Percentiles rank a stretch among this genome's conserved stretches.
Conservation (phyloP, 2,113 vertebrate genomes). For the chimpanzee (Pan troglodytes) region NHGRI_mPanTro3-v2.1_pri NC_072409.2:40514001-40514500, state of each 20-base stretch:
- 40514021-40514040: conserved; percentile 94
- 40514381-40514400: conserved; percentile 30
- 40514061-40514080: conserved; percentile 52
- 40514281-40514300: conserved; percentile 17
- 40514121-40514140: background rate
- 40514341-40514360: conserved; percentile 54
- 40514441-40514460: background rate
- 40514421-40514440: background rate
- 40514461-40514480: conserved; percentile 11
- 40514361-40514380: background rate
- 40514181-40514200: background rate
- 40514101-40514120: conserved; percentile 1
- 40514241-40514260: conserved; percentile 24
- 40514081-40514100: conserved; percentile 25
- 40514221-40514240: background rate
- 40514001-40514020: conserved; percentile 94
- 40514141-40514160: background rate
- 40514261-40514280: conserved; percentile 22
- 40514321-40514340: conserved; percentile 48
- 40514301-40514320: conserved; percentile 22
- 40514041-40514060: conserved; percentile 97
- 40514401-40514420: background rate
- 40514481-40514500: background rate
- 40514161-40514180: background rate
- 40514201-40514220: background rate